Base-by-base conservation (phyloP, 2,888 invertebrate species). In the Hololepta plana region DNA sequence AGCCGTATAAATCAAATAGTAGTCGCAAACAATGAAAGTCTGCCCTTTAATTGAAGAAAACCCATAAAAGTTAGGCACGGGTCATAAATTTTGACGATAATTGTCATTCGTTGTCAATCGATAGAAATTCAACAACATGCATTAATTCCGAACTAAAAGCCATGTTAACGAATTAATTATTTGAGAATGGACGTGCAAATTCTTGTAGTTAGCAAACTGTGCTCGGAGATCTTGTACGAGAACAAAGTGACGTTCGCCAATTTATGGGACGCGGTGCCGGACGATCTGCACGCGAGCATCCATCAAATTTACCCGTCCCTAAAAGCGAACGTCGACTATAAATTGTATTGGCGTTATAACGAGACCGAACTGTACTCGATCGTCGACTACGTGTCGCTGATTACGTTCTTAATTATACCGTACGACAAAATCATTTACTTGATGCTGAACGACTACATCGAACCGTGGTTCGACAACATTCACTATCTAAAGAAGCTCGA, bases 291-390 rank as follows among this genome's bases (percentile, higher is more conserved):
- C 22, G 33, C 34, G 10, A 26, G 30, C 29, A 38, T 38, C 20
- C 36, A 37, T 33, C 32, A 38, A n/a, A 13, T 36, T 10, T 36
- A 37, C 24, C 42, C 42, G 2, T 26, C 32, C 4, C 26, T 42
- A n/a, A n/a, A n/a, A 23, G 20, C 16, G 10, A 26, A 27, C 3
- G 31, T 35, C 8, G 28, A 35, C 15, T 40, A 32, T 20, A 28
- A 30, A 15, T 20, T 44, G 15, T 45, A 40, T 29, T 47, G 47
- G 46, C 38, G 34, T 19, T 43, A 40, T 25, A 33, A 36, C 2
- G 23, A 32, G 12, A 32, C 35, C 16, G 10, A 20, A 12, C 46
- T 38, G 31, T 32, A 39, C n/a, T 24, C 36, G 27, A 41, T 47
- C 15, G 26, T 9, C 8, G 42, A 45, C 23, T 41, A 41, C 31